These are phyloP conservation scores for Erythrolamprus reginae DNA, from an alignment of 2,113 vertebrate genomes.

Conservation along the genomic window DNA sequence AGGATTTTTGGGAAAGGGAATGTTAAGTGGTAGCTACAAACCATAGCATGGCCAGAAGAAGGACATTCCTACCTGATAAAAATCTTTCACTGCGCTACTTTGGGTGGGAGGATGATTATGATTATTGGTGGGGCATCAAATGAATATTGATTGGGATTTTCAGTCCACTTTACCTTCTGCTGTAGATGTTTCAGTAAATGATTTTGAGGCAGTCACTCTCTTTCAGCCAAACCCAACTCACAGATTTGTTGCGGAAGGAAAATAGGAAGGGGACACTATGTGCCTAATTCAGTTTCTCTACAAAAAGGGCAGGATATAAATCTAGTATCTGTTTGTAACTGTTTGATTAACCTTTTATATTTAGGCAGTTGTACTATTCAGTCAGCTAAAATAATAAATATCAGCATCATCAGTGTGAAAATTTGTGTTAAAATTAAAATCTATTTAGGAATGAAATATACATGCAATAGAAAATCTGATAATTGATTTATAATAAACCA, in stretches of 20 bases:
- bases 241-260: background rate
- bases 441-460: background rate
- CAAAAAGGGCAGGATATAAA: background rate
- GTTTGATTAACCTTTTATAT: background rate
- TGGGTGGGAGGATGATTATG: background rate
- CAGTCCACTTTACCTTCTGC: background rate
- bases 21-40: background rate
- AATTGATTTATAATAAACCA: background rate
- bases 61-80: background rate
- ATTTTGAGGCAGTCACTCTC: background rate
- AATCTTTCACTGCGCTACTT: background rate
- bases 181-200: background rate
- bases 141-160: background rate
- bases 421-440: background rate
- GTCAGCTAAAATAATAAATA: background rate
- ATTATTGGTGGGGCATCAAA: background rate
- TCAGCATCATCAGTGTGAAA: background rate
- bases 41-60: background rate
- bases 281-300: background rate
- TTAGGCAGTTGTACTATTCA: background rate
- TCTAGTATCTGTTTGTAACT: background rate
- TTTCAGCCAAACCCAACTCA: background rate
- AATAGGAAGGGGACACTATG: background rate
- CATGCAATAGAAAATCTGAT: background rate
- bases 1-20: background rate